phyloP scores from a whole-genome alignment of 2,888 invertebrate genomes.

The Ophion slaviceki region DNA sequence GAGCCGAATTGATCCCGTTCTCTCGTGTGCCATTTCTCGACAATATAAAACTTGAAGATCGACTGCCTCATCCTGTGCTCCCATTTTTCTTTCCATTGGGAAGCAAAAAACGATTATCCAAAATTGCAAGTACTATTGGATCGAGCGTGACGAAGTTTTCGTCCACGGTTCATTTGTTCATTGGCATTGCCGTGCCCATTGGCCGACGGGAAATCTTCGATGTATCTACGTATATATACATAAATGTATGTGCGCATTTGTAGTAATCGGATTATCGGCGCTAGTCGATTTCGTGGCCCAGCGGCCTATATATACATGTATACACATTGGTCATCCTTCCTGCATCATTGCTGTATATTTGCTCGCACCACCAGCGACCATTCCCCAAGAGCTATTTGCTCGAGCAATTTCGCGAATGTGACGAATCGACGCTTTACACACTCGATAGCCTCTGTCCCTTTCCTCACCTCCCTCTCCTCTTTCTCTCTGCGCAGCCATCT shows the following conservation, averaged over 20 bases:
- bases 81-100: conserved; percentile 16
- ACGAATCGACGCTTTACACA: conserved; percentile 60
- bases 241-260: conserved; percentile 17
- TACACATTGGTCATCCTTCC: background rate
- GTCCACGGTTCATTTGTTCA: conserved; percentile 56
- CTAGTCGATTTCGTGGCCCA: conserved; percentile 50
- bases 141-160: conserved; percentile 36
- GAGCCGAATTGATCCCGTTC: background rate
- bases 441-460: conserved; percentile 17
- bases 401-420: conserved; percentile 67
- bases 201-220: conserved; percentile 22
- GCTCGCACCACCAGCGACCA: conserved; percentile 45
- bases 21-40: background rate
- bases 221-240: conserved; percentile 6
- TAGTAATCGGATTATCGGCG: conserved; percentile 66
- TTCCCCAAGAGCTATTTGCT: conserved; percentile 64
- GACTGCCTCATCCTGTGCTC: background rate
- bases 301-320: conserved; percentile 29
- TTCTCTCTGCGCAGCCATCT: background rate
- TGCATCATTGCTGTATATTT: conserved; percentile 25
- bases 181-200: background rate
- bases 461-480: conserved; percentile 2
- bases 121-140: conserved; percentile 48
- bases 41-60: background rate
- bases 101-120: conserved; percentile 45